These are phyloP conservation scores for Nothocercus nigrocapillus DNA, from an alignment of 2,113 vertebrate genomes.

Conservation along the genomic window DNA sequence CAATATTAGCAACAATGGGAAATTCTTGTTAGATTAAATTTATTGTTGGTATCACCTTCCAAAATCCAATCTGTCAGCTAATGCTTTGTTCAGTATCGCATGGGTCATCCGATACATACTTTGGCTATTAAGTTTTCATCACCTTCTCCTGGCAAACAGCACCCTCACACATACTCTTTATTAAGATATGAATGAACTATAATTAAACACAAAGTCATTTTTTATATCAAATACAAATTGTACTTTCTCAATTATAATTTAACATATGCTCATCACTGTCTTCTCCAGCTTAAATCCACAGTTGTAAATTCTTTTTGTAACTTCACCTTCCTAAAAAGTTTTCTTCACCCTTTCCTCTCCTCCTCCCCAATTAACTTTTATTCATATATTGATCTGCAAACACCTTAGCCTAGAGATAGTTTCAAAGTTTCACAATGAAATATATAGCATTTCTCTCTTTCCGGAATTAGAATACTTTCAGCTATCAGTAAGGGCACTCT, in stretches of 20 bases:
- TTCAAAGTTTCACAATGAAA: background rate
- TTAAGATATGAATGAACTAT: background rate
- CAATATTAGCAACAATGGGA: background rate
- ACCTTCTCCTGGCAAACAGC: background rate
- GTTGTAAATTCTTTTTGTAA: background rate
- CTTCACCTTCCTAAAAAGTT: background rate
- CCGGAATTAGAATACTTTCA: background rate
- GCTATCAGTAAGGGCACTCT: background rate
- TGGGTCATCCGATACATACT: background rate
- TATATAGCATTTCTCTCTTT: background rate
- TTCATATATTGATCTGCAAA: background rate
- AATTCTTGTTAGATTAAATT: background rate
- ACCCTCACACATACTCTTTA: background rate
- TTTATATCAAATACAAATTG: background rate
- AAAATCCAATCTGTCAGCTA: background rate
- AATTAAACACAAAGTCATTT: background rate
- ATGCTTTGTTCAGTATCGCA: rapidly evolving
- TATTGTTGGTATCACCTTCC: background rate
- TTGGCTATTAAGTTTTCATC: background rate
- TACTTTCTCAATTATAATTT: background rate
- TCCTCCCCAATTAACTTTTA: background rate
- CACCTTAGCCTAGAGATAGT: background rate
- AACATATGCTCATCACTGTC: background rate
- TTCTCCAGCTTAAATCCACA: background rate
- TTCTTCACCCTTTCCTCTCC: background rate